Evolutionary conservation across 2,113 vertebrate genomes (phyloP), one percentile per base, ranked within the genome.

Genomic region (Mellivora capensis): DNA sequence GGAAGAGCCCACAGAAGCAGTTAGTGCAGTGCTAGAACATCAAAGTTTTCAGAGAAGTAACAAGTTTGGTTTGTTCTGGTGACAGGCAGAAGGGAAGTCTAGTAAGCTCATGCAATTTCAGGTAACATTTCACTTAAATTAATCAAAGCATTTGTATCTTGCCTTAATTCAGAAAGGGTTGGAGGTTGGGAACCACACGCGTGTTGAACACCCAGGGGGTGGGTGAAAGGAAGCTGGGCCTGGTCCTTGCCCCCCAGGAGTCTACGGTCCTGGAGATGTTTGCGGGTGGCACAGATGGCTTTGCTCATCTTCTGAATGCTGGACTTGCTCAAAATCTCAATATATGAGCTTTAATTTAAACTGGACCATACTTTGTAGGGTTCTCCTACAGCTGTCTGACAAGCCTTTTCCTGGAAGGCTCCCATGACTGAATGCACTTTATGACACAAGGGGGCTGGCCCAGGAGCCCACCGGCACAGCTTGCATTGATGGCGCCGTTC

Each of bases 1-100:
- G 64, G 31, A 94, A 98, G 86, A 95, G 91, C n/a, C 97, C 74
- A 81, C 2, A 31, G 0, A 23, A 17, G 13, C 34, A 9, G 2
- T 95, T 25, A 94, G 74, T 3, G 9, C 42, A 15, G 21, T 10
- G 25, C 6, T 23, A 6, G 0, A 6, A 74, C 12, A 10, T 15
- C 7, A 0, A 69, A 0, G 29, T 15, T n/a, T 76, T 44, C 62
- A 85, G 84, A 91, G n/a, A 67, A 64, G 37, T 13, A 37, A 23
- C 6, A 34, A 17, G 31, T 54, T 47, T 39, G 37, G 44, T 47
- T 76, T 84, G 90, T 90, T 87, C 93, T 42, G 49, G 11, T 25
- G 62, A 67, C 9, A 74, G 86, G 12, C 27, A 13, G 14, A 49
- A 57, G 44, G 49, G 37, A 29, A 17, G 29, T 69, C 84, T 96